Base-by-base conservation (phyloP, 2,888 invertebrate genomes). In the Drosophila anomelani region DNA sequence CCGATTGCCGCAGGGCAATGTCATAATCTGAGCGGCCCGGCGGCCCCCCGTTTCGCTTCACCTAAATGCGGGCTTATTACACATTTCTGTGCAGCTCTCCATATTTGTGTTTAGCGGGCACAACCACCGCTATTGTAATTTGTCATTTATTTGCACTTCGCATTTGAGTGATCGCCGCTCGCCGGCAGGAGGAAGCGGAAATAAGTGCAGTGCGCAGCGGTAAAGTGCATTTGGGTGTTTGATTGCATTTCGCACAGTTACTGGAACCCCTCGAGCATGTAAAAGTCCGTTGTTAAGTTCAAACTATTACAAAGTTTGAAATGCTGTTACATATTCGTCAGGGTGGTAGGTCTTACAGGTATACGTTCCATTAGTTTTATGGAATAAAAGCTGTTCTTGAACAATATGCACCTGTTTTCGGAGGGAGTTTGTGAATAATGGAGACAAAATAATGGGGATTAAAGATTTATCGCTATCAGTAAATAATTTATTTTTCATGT, bases 111-210 rank as follows among this genome's bases (percentile, higher is more conserved):
- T 49, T 68, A 70, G 69, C 71, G 55, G 71, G 66, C 69, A 69
- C 62, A 84, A 64, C 58, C 59, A 67, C 61, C 62, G 67, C 72
- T 78, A 62, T 63, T 72, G 84, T 70, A 57, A 83, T 83, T 85
- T 88, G 86, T 84, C 84, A 88, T 85, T 83, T 88, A 74, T 88
- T 84, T 85, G 81, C 84, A 80, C 81, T 84, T 84, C 77, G 66
- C 88, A 85, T 71, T 75, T 70, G 72, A 85, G 70, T 83, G 83
- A 74, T 43, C 53, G 59, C 60, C 39, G 29, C 29, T 56, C 46
- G 34, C 15, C 44, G 66, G n/a, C 47, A 62, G 57, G 57, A 79
- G 88, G 84, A 88, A 84, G 84, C 84, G 88, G 86, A 84, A 85
- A 83, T 77, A 85, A 88, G 68, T 75, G 71, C 46, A 63, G 41